Conservation (phyloP, 2,113 vertebrate species). For the Neogobius melanostomus region DNA sequence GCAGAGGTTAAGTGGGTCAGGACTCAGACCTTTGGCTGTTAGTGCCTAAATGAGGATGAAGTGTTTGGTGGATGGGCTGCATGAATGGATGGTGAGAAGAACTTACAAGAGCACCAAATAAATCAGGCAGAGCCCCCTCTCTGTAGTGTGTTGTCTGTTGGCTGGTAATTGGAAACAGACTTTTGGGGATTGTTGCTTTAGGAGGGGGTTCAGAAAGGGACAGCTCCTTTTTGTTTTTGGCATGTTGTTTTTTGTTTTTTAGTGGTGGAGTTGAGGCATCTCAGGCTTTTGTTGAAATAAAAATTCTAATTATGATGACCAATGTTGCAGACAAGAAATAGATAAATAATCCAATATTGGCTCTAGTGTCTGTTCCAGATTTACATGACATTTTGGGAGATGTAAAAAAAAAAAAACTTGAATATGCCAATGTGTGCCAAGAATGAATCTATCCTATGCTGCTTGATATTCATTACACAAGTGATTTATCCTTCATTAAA, state of each 20-base stretch:
- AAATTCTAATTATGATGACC: background rate
- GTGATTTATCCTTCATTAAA: too few species aligned
- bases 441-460: too few species aligned
- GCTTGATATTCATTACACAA: too few species aligned
- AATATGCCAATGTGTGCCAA: too few species aligned
- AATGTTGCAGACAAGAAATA: background rate
- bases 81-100: slow-evolving; percentile 85
- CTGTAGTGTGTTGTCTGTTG: slow-evolving; percentile 77
- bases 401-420: too few species aligned
- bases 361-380: too few species aligned
- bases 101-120: slow-evolving; percentile 88
- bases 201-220: slow-evolving; percentile 54
- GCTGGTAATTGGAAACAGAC: slow-evolving; percentile 95
- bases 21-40: slow-evolving; percentile 81
- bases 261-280: slow-evolving; percentile 29
- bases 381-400: too few species aligned
- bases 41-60: slow-evolving; percentile 83
- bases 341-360: too few species aligned
- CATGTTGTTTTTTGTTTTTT: slow-evolving; percentile 27
- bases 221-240: slow-evolving; percentile 64
- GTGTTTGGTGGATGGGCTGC: slow-evolving; percentile 85
- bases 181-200: slow-evolving; percentile 70
- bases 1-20: slow-evolving; percentile 74
- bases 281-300: slow-evolving; percentile 24
- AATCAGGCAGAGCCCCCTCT: slow-evolving; percentile 78